Base-by-base conservation (phyloP, 2,888 invertebrate species). In the Psylliodes chrysocephalus region DNA sequence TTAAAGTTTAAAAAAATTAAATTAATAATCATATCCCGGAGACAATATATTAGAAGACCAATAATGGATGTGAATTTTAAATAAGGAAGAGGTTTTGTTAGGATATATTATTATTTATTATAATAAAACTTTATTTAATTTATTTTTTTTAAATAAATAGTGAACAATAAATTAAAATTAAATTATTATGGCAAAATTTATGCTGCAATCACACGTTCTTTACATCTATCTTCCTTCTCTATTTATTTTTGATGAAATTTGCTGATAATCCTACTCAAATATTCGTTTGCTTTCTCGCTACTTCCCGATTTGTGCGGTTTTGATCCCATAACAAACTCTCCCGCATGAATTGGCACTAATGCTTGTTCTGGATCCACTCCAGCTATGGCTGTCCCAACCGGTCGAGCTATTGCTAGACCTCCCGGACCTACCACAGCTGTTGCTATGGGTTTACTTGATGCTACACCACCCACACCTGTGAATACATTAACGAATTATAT, bases 331-430 rank as follows among this genome's bases (percentile, higher is more conserved):
- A 60, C 59, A 17, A 57, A 67, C 17, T 42, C 60, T 63, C 80
- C 78, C 8, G 75, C 78, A 53, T 77, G 78, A 19, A 81, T 75
- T 14, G 82, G 82, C 12, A 82, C 74, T 8, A 82, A 68, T 6
- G 81, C 78, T 72, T 83, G 81, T 54, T 82, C 81, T 0, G 88
- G 88, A 63, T 86, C 85, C 0, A 92, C 83, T 1, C 92, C 92
- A 1, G 92, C 91, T 30, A 92, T 88, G 4, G 92, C 92, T 0
- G 91, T 91, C 17, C 88, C 91, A 0, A 90, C 85, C 0, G 92
- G 92, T 2, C 87, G 84, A 0, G 91, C 89, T 2, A 92, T 83
- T 0, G 92, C 91, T 6, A 91, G 79, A 0, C 92, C 92, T 40
- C 87, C 87, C 0, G 86, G 85, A 0, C 91, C 91, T 0, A 88